Evolutionary conservation across 2,113 vertebrate species (phyloP).

Genomic region (Pyrgilauda ruficollis): DNA sequence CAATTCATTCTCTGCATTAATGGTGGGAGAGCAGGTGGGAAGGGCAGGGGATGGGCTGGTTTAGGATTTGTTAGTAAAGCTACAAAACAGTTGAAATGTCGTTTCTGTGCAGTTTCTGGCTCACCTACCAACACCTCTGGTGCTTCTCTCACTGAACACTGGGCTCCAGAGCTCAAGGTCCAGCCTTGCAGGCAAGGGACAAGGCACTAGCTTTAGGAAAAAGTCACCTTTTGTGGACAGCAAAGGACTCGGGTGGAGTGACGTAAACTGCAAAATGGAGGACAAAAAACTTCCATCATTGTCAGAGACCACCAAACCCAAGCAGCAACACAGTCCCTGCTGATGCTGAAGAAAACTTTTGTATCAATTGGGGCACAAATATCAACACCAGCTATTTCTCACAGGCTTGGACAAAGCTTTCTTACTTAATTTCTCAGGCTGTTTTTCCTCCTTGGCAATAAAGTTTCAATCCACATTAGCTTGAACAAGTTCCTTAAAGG

Average conservation of each 20-base stretch:
- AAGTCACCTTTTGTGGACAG: background rate
- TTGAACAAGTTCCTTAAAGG: background rate
- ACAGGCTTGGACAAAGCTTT: background rate
- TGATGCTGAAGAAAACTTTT: background rate
- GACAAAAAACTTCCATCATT: background rate
- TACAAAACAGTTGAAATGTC: background rate
- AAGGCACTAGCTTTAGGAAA: background rate
- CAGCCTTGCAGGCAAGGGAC: background rate
- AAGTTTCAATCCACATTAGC: background rate
- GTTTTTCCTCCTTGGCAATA: background rate
- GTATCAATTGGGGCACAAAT: rapidly evolving
- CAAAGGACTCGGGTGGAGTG: background rate
- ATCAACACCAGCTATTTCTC: background rate
- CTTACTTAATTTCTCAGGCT: background rate
- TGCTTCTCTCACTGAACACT: rapidly evolving
- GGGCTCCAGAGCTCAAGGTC: background rate
- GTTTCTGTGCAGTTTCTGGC: background rate
- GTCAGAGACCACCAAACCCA: background rate
- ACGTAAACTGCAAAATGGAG: background rate
- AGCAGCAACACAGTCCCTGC: background rate
- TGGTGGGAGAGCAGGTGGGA: background rate
- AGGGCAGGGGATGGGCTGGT: background rate
- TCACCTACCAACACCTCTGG: rapidly evolving
- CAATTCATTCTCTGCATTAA: rapidly evolving
- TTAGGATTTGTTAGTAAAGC: background rate